Conservation (phyloP, 2,113 vertebrate genomes). For the Erinaceus europaeus region DNA sequence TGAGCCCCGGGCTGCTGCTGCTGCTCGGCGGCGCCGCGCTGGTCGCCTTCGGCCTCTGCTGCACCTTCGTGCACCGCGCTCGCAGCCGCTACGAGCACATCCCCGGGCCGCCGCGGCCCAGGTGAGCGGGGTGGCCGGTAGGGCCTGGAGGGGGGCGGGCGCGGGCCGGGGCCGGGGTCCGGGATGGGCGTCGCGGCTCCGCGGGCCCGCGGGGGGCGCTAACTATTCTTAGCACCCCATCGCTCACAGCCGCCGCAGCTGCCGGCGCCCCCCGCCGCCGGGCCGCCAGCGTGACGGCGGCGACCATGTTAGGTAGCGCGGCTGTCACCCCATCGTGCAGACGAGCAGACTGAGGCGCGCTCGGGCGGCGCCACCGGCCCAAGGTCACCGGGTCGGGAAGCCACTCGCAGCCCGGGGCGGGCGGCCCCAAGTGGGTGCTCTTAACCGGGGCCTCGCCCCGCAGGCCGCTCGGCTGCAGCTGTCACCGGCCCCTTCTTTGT, state of each 20-base stretch:
- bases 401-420: constrained; percentile 37
- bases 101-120: constrained; percentile 84
- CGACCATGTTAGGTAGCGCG: constrained; percentile 55
- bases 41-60: constrained; percentile 74
- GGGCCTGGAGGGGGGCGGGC: constrained; percentile 43
- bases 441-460: constrained; percentile 7
- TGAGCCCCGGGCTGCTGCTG: constrained; percentile 55
- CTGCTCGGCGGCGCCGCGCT: constrained; percentile 56
- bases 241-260: constrained; percentile 67
- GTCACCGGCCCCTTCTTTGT: background rate
- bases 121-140: constrained; percentile 76
- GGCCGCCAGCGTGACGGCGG: constrained; percentile 57
- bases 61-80: constrained; percentile 79
- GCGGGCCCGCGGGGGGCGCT: constrained; percentile 63
- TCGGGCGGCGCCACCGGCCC: constrained; percentile 63
- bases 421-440: constrained; percentile 16
- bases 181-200: constrained; percentile 7
- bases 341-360: constrained; percentile 66
- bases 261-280: constrained; percentile 61
- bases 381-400: constrained; percentile 69
- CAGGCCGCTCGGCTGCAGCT: background rate
- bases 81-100: constrained; percentile 85
- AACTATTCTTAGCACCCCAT: constrained; percentile 75
- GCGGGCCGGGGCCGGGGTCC: background rate
- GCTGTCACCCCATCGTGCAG: constrained; percentile 63